Conservation (phyloP, 2,113 vertebrate genomes). For the Ptilonorhynchus violaceus region DNA sequence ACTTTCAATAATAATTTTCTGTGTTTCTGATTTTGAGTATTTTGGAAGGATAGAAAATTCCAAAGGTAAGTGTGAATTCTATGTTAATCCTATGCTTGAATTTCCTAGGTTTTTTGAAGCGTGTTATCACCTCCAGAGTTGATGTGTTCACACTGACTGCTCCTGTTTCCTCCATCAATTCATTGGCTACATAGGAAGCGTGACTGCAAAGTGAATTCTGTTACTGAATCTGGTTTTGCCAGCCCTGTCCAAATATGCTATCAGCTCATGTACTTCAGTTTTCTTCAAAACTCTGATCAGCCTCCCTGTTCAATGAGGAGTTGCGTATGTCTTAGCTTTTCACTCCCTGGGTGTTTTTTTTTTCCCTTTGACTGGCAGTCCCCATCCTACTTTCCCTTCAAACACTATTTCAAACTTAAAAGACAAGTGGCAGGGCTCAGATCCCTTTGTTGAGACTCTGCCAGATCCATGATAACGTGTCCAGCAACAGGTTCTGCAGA, state of each 20-base stretch:
- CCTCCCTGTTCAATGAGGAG: background rate
- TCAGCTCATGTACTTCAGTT: background rate
- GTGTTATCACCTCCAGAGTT: background rate
- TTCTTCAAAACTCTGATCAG: background rate
- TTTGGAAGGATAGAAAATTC: background rate
- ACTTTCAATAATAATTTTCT: background rate
- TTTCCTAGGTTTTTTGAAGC: background rate
- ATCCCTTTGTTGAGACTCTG: background rate
- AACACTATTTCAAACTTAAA: background rate
- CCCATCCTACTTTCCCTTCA: background rate
- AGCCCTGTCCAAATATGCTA: background rate
- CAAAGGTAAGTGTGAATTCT: background rate
- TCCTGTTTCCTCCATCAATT: background rate
- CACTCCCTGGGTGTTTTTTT: background rate
- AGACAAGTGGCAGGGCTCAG: background rate
- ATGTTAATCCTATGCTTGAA: background rate
- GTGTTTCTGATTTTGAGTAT: background rate
- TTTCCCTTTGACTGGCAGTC: background rate
- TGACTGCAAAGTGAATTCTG: background rate
- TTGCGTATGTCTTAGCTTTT: background rate
- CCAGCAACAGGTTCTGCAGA: background rate
- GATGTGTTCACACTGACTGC: background rate
- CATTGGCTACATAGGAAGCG: background rate
- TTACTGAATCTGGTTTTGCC: background rate
- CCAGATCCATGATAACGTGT: background rate